Evolutionary conservation across 2,888 invertebrate genomes (phyloP), one percentile per base, ranked within the genome.

Genomic region (Pandemis heparana): DNA sequence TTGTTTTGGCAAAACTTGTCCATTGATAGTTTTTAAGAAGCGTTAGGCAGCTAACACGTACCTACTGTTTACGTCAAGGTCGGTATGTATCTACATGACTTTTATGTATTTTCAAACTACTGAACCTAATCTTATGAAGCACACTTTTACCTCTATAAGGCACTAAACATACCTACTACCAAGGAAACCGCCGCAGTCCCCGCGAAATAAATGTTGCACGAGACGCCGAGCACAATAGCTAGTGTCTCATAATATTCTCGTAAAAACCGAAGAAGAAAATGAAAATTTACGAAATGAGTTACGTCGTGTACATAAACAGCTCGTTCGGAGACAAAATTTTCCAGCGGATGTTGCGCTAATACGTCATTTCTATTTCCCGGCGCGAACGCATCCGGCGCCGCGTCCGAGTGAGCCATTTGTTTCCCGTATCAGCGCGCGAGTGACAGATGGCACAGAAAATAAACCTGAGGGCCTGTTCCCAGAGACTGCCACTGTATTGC

Each of bases 331-430:
- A 41, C 41, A 18, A 38, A 38, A 39, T 39, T 39, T 14, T 48
- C 23, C 23, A 7, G 8, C 48, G 64, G 64, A 64, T 48, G 64
- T 32, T 14, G n/a, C 48, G 46, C 48, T 64, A 64, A 65, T 65
- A 65, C 65, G 65, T 65, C 65, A 51, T 65, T 65, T 48, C 48
- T 65, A 65, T 65, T 65, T 65, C 65, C 16, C 16, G 7, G 10
- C 65, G 65, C 51, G 51, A 65, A 32, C 65, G 65, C 38, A 10
- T 51, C 65, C 65, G 60, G 10, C 59, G 64, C 18, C 46, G 63
- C 64, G 64, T 65, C 51, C 65, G 32, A 65, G 18, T 51, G 14
- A 65, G 65, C 65, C 65, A 51, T 65, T 65, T 65, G 65, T 51
- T 65, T 51, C 7, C 65, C 51, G 16, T 38, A 65, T 65, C 16